phyloP scores from a whole-genome alignment of 2,797 vertebrate species.

The Ambastaia sidthimunki region DNA sequence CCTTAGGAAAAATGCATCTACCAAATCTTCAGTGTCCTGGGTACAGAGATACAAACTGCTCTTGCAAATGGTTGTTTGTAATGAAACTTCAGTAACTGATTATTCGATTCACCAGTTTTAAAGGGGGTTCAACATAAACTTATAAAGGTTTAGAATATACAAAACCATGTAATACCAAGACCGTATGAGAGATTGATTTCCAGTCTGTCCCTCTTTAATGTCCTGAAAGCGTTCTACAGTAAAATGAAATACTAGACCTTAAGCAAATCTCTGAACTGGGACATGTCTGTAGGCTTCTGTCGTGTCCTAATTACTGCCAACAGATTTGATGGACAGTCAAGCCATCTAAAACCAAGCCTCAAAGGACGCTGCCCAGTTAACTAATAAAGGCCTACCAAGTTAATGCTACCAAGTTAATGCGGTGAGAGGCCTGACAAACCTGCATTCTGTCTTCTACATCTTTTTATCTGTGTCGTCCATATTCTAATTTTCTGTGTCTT shows the following conservation, averaged over 20 bases:
- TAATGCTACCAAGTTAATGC: constrained; percentile 19
- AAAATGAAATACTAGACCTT: constrained; percentile 37
- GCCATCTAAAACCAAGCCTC: constrained; percentile 60
- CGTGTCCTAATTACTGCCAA: constrained; percentile 58
- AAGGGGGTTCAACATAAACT: neutral
- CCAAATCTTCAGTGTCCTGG: neutral
- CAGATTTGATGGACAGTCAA: constrained; percentile 63
- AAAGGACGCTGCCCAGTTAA: constrained; percentile 33
- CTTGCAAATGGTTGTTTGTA: constrained; percentile 9
- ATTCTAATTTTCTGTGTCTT: constrained; percentile 12
- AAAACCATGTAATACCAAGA: neutral
- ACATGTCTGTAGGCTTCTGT: constrained; percentile 61
- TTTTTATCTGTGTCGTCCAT: constrained; percentile 31
- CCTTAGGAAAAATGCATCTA: neutral
- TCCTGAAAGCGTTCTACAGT: neutral
- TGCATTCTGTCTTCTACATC: constrained; percentile 42
- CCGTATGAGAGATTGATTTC: neutral
- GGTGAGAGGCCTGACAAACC: constrained; percentile 62
- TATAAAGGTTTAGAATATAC: neutral
- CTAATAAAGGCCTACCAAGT: constrained; percentile 37
- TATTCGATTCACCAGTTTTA: neutral
- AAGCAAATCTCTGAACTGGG: constrained; percentile 21
- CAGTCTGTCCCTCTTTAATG: neutral
- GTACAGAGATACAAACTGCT: neutral
- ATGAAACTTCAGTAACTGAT: neutral